A percentile compares a stretch with the other conserved stretches of the same genome.
These are phyloP conservation scores for Chaetodon trifasciatus DNA, from an alignment of 2,797 vertebrate genomes.

Conservation along the genomic window DNA sequence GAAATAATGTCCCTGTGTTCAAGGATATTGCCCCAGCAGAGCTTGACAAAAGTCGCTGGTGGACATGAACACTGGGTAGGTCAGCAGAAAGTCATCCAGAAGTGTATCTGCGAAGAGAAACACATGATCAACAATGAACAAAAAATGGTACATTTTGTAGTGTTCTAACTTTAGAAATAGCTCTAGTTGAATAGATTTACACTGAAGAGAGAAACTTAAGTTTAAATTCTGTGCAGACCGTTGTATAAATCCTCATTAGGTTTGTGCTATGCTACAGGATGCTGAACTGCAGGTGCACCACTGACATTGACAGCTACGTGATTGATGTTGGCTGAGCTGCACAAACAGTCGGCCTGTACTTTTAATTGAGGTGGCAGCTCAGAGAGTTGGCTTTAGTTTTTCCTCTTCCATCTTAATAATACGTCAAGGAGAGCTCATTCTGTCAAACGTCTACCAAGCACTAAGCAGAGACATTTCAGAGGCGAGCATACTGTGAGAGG, in stretches of 20 bases:
- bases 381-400: slow-evolving; percentile 5
- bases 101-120: slow-evolving; percentile 89
- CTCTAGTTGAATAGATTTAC: neutral
- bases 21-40: slow-evolving; percentile 98
- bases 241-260: slow-evolving; percentile 28
- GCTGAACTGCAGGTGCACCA: slow-evolving; percentile 20
- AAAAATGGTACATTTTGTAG: neutral
- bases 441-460: slow-evolving; percentile 43
- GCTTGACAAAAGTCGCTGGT: slow-evolving; percentile 97
- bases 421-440: slow-evolving; percentile 29
- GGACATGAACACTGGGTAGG: slow-evolving; percentile 97
- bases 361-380: slow-evolving; percentile 35
- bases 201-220: neutral
- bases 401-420: slow-evolving; percentile 33
- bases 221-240: slow-evolving; percentile 7
- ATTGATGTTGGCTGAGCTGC: slow-evolving; percentile 51
- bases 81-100: slow-evolving; percentile 97
- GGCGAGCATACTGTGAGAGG: slow-evolving; percentile 28
- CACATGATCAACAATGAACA: slow-evolving; percentile 1
- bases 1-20: slow-evolving; percentile 21
- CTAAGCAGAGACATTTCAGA: slow-evolving; percentile 38
- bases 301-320: slow-evolving; percentile 46
- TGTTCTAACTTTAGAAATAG: neutral
- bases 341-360: slow-evolving; percentile 17
- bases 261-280: slow-evolving; percentile 13